phyloP scores from a whole-genome alignment of 2,797 vertebrate genomes.

The Acrocephalus scirpaceus region DNA sequence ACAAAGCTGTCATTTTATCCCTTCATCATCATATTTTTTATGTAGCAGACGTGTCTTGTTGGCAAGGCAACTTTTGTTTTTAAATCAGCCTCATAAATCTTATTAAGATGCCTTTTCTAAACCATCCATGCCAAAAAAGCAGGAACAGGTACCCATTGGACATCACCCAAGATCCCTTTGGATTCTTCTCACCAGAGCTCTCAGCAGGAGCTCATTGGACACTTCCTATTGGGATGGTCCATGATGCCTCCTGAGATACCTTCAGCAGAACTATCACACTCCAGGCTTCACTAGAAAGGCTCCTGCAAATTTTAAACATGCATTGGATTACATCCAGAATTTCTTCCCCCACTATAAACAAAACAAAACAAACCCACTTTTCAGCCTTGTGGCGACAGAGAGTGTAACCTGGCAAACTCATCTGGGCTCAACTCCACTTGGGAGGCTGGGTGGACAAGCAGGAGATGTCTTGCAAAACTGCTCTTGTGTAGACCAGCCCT shows the following conservation, averaged over 20 bases:
- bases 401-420: not conserved
- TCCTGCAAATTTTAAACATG: not conserved
- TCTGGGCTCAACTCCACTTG: not conserved
- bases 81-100: conserved; percentile 56
- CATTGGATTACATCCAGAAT: not conserved
- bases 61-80: conserved; percentile 73
- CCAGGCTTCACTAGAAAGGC: not conserved
- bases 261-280: not conserved
- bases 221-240: not conserved
- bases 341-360: not conserved
- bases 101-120: conserved; percentile 38
- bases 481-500: not conserved
- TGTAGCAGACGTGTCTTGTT: conserved; percentile 63
- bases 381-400: not conserved
- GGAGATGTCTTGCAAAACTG: not conserved
- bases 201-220: not conserved
- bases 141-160: not conserved
- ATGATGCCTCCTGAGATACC: not conserved
- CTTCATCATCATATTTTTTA: conserved; percentile 65
- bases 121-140: not conserved
- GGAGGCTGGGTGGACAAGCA: not conserved
- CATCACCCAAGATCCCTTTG: not conserved
- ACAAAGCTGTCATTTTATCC: conserved; percentile 65
- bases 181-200: not conserved
- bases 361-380: not conserved